A percentile compares a stretch with the other conserved stretches of the same genome.
These are phyloP conservation scores for Metellina segmentata DNA, from an alignment of 2,888 invertebrate genomes.

Conservation along the genomic window DNA sequence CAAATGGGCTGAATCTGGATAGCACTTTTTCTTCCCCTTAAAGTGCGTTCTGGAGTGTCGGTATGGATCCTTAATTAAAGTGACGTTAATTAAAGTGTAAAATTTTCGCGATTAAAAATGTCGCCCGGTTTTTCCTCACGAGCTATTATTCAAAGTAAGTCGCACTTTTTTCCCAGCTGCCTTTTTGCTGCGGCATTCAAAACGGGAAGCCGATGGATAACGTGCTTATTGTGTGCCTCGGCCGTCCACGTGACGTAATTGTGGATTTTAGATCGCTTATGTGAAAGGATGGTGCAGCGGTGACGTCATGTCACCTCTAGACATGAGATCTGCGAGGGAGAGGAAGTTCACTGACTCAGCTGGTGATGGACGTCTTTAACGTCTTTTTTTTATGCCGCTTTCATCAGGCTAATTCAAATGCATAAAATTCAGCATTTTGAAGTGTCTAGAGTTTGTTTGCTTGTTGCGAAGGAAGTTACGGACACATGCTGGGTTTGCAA, in stretches of 20 bases:
- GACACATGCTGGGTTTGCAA: too few species aligned
- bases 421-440: neutral
- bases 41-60: neutral
- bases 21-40: slow-evolving; percentile 10
- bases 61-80: slow-evolving; percentile 59
- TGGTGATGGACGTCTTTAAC: neutral
- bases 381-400: neutral
- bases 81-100: slow-evolving; percentile 62
- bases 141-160: neutral
- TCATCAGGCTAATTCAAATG: neutral
- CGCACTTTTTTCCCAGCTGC: neutral
- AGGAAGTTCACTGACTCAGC: slow-evolving; percentile 28
- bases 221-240: slow-evolving; percentile 14
- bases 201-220: slow-evolving; percentile 40
- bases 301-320: slow-evolving; percentile 46
- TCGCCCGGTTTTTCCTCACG: slow-evolving; percentile 9
- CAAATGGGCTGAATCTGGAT: slow-evolving; percentile 3
- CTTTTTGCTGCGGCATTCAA: neutral
- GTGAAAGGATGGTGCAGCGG: slow-evolving; percentile 1
- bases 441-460: neutral
- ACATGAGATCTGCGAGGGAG: neutral
- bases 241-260: slow-evolving; percentile 28
- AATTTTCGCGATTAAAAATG: slow-evolving; percentile 65
- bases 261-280: slow-evolving; percentile 19
- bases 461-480: too few species aligned